Evolutionary conservation across 37 sponge, comb jelly and placozoan genomes (phyloP), one percentile per base, ranked within the genome.

Genomic region (Crambe crambe): DNA sequence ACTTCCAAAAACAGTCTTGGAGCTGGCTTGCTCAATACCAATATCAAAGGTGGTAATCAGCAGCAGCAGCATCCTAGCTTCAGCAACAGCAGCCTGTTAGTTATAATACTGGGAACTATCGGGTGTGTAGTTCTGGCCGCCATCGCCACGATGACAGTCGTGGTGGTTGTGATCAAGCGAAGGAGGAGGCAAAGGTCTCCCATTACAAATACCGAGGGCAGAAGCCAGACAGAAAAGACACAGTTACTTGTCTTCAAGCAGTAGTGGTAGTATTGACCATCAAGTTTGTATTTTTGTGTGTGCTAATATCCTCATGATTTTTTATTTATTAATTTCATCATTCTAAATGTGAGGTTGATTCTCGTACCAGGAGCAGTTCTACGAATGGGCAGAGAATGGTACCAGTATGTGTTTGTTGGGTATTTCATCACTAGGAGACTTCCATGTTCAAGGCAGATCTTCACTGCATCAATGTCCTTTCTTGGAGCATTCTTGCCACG

Each of bases 321-420:
- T 62, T 36, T 68, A 68, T 36, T 37, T 31, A 22, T 15, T 17
- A 37, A 8, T 20, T 71, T 74, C 82, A 92, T 92, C 58, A 27
- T 74, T 44, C 92, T 78, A 41, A 87, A 92, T 23, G 92, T 92
- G 25, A 92, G 76, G 39, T 87, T 92, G 9, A 92, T 87, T 56
- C 92, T 68, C 2, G 68, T 30, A 0, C 39, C 62, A 40, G n/a
- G 75, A 44, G 70, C 83, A 9, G 73, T 76, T 72, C 65, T 92
- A 18, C 92, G 74, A 21, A 74, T 21, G 1, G 92, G 92, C 29
- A 92, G 60, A 23, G 87, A 82, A 42, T 92, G 92, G 51, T 87
- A 92, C 92, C 92, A 92, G 47, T 78, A 39, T 56, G 70, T 37
- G 43, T 92, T 92, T 27, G 92, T 92, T 3, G 87, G 83, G 0